Evolutionary conservation across 2,888 invertebrate genomes (phyloP).

Genomic region (Lepidocyrtinus sp.): DNA sequence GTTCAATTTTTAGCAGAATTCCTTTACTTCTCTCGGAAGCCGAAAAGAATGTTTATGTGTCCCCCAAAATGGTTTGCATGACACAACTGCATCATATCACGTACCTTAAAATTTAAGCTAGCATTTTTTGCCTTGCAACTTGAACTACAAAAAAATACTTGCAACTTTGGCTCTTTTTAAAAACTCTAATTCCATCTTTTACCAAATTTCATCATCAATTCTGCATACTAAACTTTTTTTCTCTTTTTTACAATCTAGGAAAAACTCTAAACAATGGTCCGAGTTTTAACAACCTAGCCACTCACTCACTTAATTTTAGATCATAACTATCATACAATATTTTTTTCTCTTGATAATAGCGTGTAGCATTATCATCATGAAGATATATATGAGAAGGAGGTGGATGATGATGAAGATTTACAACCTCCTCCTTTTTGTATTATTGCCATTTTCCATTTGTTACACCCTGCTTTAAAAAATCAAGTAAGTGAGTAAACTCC

Average conservation of each 20-base stretch:
- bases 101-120: too few species aligned
- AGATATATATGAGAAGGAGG: slow-evolving; percentile 17
- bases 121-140: not conserved
- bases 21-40: too few species aligned
- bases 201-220: slow-evolving; percentile 41
- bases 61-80: too few species aligned
- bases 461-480: slow-evolving; percentile 42
- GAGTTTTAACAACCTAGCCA: slow-evolving; percentile 1
- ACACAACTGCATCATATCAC: too few species aligned
- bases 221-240: slow-evolving; percentile 39
- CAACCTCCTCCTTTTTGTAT: slow-evolving; percentile 26
- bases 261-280: slow-evolving; percentile 34
- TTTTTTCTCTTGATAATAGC: slow-evolving; percentile 28
- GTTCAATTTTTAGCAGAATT: too few species aligned
- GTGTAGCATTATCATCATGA: slow-evolving; percentile 27
- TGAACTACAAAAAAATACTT: not conserved
- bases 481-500: not conserved
- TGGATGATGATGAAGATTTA: slow-evolving; percentile 51
- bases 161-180: not conserved
- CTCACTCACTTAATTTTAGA: slow-evolving; percentile 9
- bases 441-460: slow-evolving; percentile 46
- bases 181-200: not conserved
- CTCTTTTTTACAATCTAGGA: too few species aligned
- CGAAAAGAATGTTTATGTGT: too few species aligned
- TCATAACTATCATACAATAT: slow-evolving; percentile 37